These are phyloP conservation scores for Cryptocephalus moraei DNA, from an alignment of 2,888 invertebrate genomes.

Conservation along the genomic window DNA sequence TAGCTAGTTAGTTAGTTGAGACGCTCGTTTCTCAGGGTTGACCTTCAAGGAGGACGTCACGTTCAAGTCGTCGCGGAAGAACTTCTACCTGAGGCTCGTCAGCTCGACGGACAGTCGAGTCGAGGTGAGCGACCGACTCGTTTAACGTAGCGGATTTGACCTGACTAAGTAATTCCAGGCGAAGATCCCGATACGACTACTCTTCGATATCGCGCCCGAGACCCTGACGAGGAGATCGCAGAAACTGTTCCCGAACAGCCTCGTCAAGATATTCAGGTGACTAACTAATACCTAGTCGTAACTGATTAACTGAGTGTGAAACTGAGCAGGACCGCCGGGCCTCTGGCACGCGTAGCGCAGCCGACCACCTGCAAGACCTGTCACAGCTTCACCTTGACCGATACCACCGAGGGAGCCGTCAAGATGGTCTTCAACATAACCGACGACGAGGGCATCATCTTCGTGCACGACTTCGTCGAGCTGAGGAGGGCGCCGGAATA, in stretches of 20 bases:
- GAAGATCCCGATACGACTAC: conserved; percentile 16
- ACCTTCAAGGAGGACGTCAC: conserved; percentile 22
- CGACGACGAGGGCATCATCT: conserved; percentile 45
- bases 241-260: conserved; percentile 17
- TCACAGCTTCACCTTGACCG: conserved; percentile 17
- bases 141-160: conserved; percentile 1
- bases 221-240: conserved; percentile 6
- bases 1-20: not conserved
- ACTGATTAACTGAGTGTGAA: not conserved
- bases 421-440: conserved; percentile 44
- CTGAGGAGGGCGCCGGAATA: conserved; percentile 36
- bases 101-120: no score
- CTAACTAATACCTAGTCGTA: conserved; percentile 3
- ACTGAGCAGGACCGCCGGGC: conserved; percentile 36
- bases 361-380: conserved; percentile 27
- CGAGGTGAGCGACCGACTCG: not conserved
- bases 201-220: conserved; percentile 16
- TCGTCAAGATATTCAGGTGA: conserved; percentile 25
- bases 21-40: conserved; percentile 23
- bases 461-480: conserved; percentile 40
- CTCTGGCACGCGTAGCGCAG: conserved; percentile 39
- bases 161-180: conserved; percentile 17
- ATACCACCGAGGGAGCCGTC: conserved; percentile 6
- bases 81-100: conserved; percentile 32
- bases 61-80: conserved; percentile 37